Percentiles rank a stretch among this genome's conserved stretches.
Conservation (phyloP, 2,113 vertebrate species). For the Petromus typicus region DNA sequence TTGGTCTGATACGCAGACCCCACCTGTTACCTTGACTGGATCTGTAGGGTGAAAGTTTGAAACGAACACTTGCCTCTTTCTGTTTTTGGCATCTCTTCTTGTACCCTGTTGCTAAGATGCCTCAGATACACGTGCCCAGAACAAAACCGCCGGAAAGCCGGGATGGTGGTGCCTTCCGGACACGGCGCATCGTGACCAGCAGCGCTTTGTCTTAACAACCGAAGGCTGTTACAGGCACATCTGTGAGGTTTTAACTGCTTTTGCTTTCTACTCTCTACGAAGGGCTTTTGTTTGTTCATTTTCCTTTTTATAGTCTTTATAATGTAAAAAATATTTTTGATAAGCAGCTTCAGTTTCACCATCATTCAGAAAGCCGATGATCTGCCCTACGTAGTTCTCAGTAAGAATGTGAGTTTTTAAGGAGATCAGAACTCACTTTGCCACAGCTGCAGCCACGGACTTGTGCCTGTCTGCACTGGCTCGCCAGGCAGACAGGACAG, state of each 20-base stretch:
- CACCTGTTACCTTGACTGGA: background rate
- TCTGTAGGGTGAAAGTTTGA: slow-evolving; percentile 56
- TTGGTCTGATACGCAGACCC: slow-evolving; percentile 38
- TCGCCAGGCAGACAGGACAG: accelerated
- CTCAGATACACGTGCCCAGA: slow-evolving; percentile 51
- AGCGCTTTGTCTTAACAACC: slow-evolving; percentile 67
- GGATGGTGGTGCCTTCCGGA: slow-evolving; percentile 31
- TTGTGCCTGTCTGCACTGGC: accelerated
- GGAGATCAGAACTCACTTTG: accelerated
- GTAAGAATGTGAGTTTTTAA: accelerated
- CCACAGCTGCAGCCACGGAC: background rate
- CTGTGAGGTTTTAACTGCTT: slow-evolving; percentile 56
- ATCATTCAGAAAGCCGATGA: slow-evolving; percentile 35
- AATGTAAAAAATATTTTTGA: slow-evolving; percentile 76
- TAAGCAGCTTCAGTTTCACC: slow-evolving; percentile 59
- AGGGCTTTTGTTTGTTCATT: slow-evolving; percentile 62
- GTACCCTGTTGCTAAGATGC: slow-evolving; percentile 56
- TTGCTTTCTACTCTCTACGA: slow-evolving; percentile 69
- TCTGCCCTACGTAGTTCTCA: background rate
- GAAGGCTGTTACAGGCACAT: slow-evolving; percentile 66
- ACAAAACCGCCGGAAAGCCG: slow-evolving; percentile 60
- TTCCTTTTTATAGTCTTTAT: slow-evolving; percentile 76
- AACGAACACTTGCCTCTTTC: slow-evolving; percentile 33
- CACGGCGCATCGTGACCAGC: background rate
- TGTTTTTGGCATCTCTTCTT: slow-evolving; percentile 60